Percentiles rank a stretch among this genome's conserved stretches.
Conservation (phyloP, 2,113 vertebrate genomes). For the Campylorhamphus procurvoides region DNA sequence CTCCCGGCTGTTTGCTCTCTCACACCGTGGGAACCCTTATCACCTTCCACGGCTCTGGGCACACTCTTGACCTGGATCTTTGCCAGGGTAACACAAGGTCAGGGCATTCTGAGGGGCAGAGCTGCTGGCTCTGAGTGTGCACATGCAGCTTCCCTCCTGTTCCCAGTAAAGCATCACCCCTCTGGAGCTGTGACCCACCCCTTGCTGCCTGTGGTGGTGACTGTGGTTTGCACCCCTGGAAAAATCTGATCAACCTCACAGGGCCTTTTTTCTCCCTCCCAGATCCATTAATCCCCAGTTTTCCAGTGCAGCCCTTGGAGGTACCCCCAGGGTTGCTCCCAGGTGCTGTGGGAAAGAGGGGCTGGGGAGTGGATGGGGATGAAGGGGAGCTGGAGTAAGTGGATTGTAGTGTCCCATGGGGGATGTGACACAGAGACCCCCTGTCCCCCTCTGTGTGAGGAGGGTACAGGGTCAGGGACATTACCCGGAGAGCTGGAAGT, state of each 20-base stretch:
- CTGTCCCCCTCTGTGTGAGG: background rate
- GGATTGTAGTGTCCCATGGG: accelerated
- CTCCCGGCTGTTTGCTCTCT: background rate
- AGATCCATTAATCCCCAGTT: accelerated
- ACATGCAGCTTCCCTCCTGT: accelerated
- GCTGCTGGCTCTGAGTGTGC: accelerated
- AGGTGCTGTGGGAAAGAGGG: background rate
- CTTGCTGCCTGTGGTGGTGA: accelerated
- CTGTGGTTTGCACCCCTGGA: accelerated
- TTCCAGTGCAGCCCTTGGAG: accelerated
- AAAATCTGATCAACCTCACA: too few relatives aligned
- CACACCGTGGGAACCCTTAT: accelerated
- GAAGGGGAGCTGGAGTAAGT: accelerated
- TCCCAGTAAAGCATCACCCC: background rate
- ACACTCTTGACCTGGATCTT: background rate
- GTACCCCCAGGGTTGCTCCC: background rate
- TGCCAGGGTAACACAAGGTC: accelerated
- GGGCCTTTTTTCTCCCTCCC: background rate
- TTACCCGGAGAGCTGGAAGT: background rate
- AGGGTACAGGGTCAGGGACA: accelerated
- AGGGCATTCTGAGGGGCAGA: background rate
- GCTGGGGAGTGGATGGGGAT: accelerated
- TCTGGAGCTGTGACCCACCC: accelerated
- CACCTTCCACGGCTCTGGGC: accelerated
- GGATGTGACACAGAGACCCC: background rate